Evolutionary conservation across 2,797 vertebrate species (phyloP).

Genomic region (Gymnoscopelus microlampas): DNA sequence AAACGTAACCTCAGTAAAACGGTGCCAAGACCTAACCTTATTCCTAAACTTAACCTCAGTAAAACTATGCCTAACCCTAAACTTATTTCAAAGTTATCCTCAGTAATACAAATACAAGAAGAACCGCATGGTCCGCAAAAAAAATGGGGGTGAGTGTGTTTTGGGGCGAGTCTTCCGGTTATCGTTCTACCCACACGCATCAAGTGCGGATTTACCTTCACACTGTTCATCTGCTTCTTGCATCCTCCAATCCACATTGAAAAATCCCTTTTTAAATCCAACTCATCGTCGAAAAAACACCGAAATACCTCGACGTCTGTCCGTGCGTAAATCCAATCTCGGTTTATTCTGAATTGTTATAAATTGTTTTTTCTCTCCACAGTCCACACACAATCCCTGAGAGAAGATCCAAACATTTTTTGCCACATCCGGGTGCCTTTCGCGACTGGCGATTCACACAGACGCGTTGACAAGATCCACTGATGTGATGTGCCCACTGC

Average conservation of each 20-base stretch:
- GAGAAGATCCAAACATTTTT: conserved; percentile 82
- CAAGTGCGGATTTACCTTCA: conserved; percentile 76
- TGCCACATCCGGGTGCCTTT: conserved; percentile 91
- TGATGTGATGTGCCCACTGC: too few relatives aligned
- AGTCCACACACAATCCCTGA: conserved; percentile 51
- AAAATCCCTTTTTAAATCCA: conserved; percentile 66
- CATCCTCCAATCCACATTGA: conserved; percentile 85
- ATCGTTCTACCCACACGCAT: conserved; percentile 42
- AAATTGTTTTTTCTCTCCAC: conserved; percentile 38
- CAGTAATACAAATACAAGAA: too few relatives aligned
- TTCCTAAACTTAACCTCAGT: too few relatives aligned
- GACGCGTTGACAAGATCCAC: conserved; percentile 41
- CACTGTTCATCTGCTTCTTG: conserved; percentile 81
- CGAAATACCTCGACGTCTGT: conserved; percentile 38
- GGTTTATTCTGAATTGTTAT: conserved; percentile 39
- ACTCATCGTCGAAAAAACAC: conserved; percentile 56
- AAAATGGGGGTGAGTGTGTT: too few relatives aligned
- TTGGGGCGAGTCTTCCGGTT: too few relatives aligned
- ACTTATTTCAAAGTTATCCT: too few relatives aligned
- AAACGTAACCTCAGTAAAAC: too few relatives aligned
- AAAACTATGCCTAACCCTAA: too few relatives aligned
- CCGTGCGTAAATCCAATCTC: conserved; percentile 32
- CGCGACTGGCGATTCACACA: conserved; percentile 61
- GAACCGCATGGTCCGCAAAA: too few relatives aligned
- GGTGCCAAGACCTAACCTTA: too few relatives aligned